phyloP scores from a whole-genome alignment of 2,888 invertebrate genomes.

The Scaptomyza polygonia region DNA sequence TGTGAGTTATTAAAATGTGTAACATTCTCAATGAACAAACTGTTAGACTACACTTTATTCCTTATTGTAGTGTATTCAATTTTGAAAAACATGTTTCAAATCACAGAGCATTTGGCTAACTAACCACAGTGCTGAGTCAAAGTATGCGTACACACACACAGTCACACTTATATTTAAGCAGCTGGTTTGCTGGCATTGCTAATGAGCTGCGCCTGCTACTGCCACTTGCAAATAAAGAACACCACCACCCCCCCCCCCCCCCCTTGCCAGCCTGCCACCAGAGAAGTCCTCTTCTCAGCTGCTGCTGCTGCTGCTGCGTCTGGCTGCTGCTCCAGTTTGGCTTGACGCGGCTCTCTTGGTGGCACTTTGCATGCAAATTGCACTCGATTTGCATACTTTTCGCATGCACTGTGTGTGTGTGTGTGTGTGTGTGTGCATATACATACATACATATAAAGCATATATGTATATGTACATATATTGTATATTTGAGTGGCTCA shows the following conservation, averaged over 20 bases:
- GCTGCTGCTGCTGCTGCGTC: constrained; percentile 1
- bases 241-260: no score
- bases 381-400: constrained; percentile 74
- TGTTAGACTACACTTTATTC: no score
- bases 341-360: constrained; percentile 58
- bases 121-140: constrained; percentile 36
- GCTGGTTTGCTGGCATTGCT: constrained; percentile 42
- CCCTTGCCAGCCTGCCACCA: background rate
- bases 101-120: constrained; percentile 27
- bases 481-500: constrained; percentile 24
- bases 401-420: constrained; percentile 63
- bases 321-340: constrained; percentile 41
- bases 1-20: no score
- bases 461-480: constrained; percentile 2
- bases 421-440: constrained; percentile 47
- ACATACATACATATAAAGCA: background rate
- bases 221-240: constrained; percentile 20
- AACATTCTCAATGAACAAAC: no score
- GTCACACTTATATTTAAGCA: constrained; percentile 1
- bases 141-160: constrained; percentile 24
- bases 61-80: background rate
- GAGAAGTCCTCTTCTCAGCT: background rate
- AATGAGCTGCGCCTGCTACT: constrained; percentile 52
- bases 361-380: constrained; percentile 76
- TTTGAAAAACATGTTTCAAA: constrained; percentile 14